Evolutionary conservation across 2,888 invertebrate genomes (phyloP).

Genomic region (Blera fallax): DNA sequence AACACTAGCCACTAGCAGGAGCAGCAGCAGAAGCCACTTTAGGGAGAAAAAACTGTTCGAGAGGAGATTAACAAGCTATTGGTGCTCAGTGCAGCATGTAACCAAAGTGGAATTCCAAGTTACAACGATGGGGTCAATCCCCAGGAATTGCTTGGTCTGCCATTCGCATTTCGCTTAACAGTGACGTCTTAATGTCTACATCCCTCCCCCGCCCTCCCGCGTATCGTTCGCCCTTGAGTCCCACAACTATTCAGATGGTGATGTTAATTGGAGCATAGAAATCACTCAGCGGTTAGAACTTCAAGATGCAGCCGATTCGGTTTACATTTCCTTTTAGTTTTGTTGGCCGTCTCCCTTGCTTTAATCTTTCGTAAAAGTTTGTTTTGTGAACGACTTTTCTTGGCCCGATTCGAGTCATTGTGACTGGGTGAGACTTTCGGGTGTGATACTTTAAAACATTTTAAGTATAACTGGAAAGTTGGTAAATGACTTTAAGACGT

Average conservation of each 20-base stretch:
- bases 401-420: neutral
- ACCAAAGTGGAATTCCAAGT: conserved; percentile 35
- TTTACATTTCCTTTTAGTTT: conserved; percentile 20
- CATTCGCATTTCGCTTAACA: conserved; percentile 22
- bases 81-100: conserved; percentile 42
- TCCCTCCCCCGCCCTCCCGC: neutral
- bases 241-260: neutral
- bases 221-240: conserved; percentile 4
- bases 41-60: neutral
- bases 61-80: conserved; percentile 33
- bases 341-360: neutral
- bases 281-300: conserved; percentile 53
- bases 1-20: neutral
- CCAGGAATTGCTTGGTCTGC: conserved; percentile 29
- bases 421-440: conserved; percentile 1
- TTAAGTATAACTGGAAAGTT: conserved; percentile 5
- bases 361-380: conserved; percentile 23
- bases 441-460: neutral
- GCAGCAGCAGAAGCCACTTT: neutral
- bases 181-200: conserved; percentile 42
- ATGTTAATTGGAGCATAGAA: conserved; percentile 51
- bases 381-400: neutral
- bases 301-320: conserved; percentile 41
- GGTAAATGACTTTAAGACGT: neutral
- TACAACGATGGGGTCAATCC: conserved; percentile 36